A percentile compares a stretch with the other conserved stretches of the same genome.
Conservation (phyloP, 2,888 invertebrate species). For the Rotaria sp. region DNA sequence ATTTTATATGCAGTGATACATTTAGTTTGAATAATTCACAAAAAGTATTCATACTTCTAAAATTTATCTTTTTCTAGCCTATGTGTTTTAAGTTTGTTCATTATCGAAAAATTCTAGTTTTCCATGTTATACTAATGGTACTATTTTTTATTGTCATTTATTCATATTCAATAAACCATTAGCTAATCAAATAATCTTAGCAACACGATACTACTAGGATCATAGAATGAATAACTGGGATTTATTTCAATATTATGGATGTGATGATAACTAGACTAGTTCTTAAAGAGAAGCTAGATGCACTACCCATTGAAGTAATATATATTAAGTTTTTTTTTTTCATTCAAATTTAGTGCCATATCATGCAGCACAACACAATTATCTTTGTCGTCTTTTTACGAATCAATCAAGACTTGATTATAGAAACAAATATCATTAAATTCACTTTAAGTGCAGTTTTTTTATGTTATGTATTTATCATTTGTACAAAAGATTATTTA, state of each 20-base stretch:
- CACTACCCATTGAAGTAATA: not conserved
- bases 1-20: conserved; percentile 76
- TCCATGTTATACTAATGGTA: not conserved
- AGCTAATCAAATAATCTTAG: not conserved
- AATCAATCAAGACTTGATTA: conserved; percentile 58
- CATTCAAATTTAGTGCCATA: not conserved
- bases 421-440: conserved; percentile 72
- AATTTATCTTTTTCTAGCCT: not conserved
- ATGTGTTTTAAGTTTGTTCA: not conserved
- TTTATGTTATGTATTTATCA: conserved; percentile 76
- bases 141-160: not conserved
- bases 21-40: conserved; percentile 52
- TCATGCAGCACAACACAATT: not conserved
- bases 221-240: not conserved
- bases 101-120: not conserved
- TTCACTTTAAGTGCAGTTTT: conserved; percentile 66
- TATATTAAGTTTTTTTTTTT: not conserved
- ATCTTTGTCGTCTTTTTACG: not conserved
- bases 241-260: not conserved
- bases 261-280: not conserved
- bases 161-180: not conserved
- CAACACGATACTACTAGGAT: not conserved
- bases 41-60: not conserved
- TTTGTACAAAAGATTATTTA: conserved; percentile 77
- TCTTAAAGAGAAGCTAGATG: not conserved